Conservation (phyloP, 2,797 vertebrate genomes). For the Phataginus tricuspis region DNA sequence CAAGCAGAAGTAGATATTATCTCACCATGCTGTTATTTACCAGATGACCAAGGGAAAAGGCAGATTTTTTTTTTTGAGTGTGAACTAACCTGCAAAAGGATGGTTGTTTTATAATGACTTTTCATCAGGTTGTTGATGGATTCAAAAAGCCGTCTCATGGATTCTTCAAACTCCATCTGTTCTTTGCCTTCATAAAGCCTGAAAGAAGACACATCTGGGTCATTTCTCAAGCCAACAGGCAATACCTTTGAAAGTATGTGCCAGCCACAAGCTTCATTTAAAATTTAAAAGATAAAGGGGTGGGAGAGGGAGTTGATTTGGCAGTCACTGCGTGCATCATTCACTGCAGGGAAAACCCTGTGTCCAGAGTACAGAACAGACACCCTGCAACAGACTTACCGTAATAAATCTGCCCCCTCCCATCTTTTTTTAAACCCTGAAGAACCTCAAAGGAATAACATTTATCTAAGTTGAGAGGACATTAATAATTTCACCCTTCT, state of each 20-base stretch:
- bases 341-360: not conserved
- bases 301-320: not conserved
- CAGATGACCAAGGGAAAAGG: not conserved
- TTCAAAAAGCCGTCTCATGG: constrained; percentile 95
- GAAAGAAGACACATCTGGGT: constrained; percentile 63
- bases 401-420: not conserved
- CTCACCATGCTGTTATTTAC: not conserved
- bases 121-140: constrained; percentile 98
- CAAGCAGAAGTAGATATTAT: not conserved
- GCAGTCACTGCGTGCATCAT: not conserved
- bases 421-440: not conserved
- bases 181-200: constrained; percentile 98
- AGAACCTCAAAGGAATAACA: constrained; percentile 56
- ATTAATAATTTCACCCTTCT: constrained; percentile 44
- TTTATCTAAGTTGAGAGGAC: not conserved
- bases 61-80: not conserved
- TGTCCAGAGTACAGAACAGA: fast-evolving
- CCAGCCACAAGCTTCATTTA: not conserved
- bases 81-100: constrained; percentile 92
- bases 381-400: not conserved
- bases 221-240: constrained; percentile 60
- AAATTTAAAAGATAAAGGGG: not conserved
- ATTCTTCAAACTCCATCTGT: constrained; percentile 96
- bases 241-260: not conserved
- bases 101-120: constrained; percentile 92